Evolutionary conservation across 1,140 invertebrate genomes (phyloP).

Genomic region (Nebria ingens): DNA sequence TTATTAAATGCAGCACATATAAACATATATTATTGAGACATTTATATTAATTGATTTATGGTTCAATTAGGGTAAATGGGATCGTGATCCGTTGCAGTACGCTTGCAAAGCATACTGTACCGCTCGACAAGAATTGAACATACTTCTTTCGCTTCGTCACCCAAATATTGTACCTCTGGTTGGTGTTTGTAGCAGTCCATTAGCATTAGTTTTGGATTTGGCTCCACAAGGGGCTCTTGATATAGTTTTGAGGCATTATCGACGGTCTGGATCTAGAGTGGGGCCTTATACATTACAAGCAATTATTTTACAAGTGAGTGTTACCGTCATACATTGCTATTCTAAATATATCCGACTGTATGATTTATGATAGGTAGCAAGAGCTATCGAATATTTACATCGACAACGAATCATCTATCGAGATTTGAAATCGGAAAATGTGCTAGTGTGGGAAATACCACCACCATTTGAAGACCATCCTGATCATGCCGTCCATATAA

Average conservation of each 20-base stretch:
- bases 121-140: conserved; percentile 86
- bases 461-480: conserved; percentile 54
- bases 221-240: conserved; percentile 89
- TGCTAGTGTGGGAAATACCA: conserved; percentile 92
- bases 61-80: conserved; percentile 75
- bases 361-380: conserved; percentile 52
- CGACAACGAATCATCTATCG: conserved; percentile 88
- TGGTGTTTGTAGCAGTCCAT: conserved; percentile 75
- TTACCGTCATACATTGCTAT: not conserved
- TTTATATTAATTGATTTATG: not conserved
- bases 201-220: conserved; percentile 83
- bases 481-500: conserved; percentile 68
- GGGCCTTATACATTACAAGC: conserved; percentile 72
- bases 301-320: conserved; percentile 66
- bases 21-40: no score
- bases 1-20: no score
- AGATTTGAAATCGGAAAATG: conserved; percentile 97
- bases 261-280: conserved; percentile 70
- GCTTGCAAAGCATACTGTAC: conserved; percentile 92
- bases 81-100: conserved; percentile 78
- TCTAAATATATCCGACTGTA: not conserved
- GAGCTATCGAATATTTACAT: conserved; percentile 94
- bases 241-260: conserved; percentile 67
- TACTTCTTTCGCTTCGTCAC: conserved; percentile 76
- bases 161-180: conserved; percentile 86